Conservation (phyloP, 2,113 vertebrate genomes). For the Vidua macroura region DNA sequence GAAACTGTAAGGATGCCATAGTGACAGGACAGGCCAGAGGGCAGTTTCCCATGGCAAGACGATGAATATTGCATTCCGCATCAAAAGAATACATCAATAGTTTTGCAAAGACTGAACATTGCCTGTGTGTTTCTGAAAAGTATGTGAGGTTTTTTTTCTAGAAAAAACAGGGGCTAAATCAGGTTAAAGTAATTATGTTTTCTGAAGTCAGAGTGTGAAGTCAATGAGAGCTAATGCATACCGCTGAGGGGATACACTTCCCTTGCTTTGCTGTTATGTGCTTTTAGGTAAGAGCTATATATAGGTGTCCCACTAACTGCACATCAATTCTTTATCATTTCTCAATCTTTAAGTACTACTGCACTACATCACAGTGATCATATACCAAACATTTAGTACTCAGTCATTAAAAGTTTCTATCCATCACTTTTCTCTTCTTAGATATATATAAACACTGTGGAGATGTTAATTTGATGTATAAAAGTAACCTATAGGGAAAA, state of each 20-base stretch:
- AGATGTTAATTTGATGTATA: neutral
- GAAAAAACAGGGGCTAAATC: neutral
- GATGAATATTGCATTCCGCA: neutral
- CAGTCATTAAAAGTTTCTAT: neutral
- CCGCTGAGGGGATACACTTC: neutral
- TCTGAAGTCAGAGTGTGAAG: neutral
- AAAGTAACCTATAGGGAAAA: neutral
- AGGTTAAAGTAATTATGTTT: constrained; percentile 15
- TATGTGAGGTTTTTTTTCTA: neutral
- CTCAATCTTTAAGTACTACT: neutral
- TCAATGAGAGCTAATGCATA: neutral
- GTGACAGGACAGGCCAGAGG: accelerated
- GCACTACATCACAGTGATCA: neutral
- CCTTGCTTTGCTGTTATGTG: neutral
- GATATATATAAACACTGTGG: neutral
- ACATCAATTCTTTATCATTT: constrained; percentile 52
- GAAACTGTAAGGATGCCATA: neutral
- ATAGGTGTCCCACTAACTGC: constrained; percentile 12
- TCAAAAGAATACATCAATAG: neutral
- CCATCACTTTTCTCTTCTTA: neutral
- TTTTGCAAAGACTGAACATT: neutral
- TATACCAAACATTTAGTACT: neutral
- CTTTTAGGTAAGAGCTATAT: constrained; percentile 40
- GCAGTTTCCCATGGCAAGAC: neutral
- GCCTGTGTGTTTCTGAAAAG: neutral